Conservation (phyloP, 2,888 invertebrate genomes). For the Melitaea athalia region DNA sequence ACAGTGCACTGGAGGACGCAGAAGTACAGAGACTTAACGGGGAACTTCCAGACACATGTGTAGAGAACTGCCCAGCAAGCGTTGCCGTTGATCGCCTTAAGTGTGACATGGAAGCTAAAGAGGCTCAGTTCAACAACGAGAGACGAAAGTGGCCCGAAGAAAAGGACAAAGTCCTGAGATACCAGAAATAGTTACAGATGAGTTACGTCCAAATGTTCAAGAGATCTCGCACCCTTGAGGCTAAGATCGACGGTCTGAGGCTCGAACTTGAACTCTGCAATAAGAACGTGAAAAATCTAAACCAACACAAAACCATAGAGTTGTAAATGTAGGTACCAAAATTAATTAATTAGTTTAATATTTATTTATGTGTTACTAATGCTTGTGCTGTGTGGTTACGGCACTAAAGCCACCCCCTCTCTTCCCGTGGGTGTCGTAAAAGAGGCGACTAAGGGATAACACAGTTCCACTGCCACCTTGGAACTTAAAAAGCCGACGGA, state of each 20-base stretch:
- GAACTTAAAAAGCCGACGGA: no score
- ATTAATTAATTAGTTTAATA: constrained; percentile 49
- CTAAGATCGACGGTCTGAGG: constrained; percentile 86
- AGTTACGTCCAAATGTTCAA: constrained; percentile 94
- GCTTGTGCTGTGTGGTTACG: no score
- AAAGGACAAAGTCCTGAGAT: constrained; percentile 91
- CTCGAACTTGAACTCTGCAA: constrained; percentile 82
- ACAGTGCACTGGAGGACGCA: constrained; percentile 78
- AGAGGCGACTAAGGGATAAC: no score
- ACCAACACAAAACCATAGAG: constrained; percentile 83
- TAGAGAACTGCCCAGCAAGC: constrained; percentile 65
- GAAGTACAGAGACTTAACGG: constrained; percentile 82
- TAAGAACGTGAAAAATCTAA: constrained; percentile 80
- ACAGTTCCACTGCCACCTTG: no score
- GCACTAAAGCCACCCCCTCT: no score
- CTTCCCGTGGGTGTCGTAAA: no score
- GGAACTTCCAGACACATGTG: constrained; percentile 71
- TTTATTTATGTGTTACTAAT: constrained; percentile 47
- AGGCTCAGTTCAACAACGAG: constrained; percentile 88
- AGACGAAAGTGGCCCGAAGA: constrained; percentile 91
- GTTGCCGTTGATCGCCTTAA: constrained; percentile 82
- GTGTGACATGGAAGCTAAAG: constrained; percentile 83
- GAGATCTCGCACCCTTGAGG: constrained; percentile 88
- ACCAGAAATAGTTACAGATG: constrained; percentile 92
- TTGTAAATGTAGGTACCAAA: constrained; percentile 67